Evolutionary conservation across 2,888 invertebrate species (phyloP).

Genomic region (Chelonus formosanus): DNA sequence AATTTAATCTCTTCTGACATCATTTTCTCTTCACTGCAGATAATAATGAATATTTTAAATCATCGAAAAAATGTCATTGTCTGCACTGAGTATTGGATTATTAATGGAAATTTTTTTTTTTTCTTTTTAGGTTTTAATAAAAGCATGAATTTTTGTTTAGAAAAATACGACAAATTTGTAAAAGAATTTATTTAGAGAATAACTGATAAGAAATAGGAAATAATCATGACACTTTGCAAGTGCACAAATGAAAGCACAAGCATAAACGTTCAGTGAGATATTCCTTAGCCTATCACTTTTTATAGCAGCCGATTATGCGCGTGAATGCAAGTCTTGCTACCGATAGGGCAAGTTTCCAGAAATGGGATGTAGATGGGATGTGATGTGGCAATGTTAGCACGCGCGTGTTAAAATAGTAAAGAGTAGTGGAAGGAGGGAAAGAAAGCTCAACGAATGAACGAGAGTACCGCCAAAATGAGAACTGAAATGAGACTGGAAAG

Average conservation of each 20-base stretch:
- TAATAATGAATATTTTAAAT: no score
- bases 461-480: slow-evolving; percentile 8
- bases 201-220: slow-evolving; percentile 1
- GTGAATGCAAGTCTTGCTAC: slow-evolving; percentile 38
- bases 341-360: slow-evolving; percentile 36
- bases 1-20: no score
- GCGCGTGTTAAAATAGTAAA: no score
- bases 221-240: slow-evolving; percentile 5
- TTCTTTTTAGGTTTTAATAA: neutral
- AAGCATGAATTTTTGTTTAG: no score
- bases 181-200: no score
- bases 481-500: slow-evolving; percentile 15
- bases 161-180: no score
- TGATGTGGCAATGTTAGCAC: neutral
- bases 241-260: slow-evolving; percentile 43
- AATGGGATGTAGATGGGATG: slow-evolving; percentile 1
- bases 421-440: neutral
- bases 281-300: slow-evolving; percentile 45
- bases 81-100: no score
- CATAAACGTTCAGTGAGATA: slow-evolving; percentile 38
- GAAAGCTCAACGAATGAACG: slow-evolving; percentile 10
- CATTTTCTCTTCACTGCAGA: no score
- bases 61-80: no score
- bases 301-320: slow-evolving; percentile 45
- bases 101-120: neutral